Evolutionary conservation across 1,140 invertebrate genomes (phyloP).

Genomic region (Drosophila kepulauana): DNA sequence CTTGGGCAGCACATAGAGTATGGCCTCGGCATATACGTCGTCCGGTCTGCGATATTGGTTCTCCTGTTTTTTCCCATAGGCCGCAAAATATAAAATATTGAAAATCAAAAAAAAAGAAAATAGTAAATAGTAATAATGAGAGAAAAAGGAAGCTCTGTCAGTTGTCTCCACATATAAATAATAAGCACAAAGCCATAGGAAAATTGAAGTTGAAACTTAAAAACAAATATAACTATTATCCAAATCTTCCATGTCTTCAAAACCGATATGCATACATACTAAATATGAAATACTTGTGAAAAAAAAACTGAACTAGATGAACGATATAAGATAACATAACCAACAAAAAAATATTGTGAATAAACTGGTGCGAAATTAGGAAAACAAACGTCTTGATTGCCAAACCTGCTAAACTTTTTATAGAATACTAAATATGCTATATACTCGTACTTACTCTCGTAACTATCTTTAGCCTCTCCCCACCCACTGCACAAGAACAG

Average conservation of each 20-base stretch:
- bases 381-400: slow-evolving; percentile 7
- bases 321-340: neutral
- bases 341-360: slow-evolving; percentile 22
- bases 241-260: slow-evolving; percentile 27
- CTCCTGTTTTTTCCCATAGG: slow-evolving; percentile 81
- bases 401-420: slow-evolving; percentile 28
- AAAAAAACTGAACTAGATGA: slow-evolving; percentile 32
- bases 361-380: slow-evolving; percentile 38
- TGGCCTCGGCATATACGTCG: slow-evolving; percentile 68
- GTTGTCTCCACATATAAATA: slow-evolving; percentile 20
- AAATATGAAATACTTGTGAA: slow-evolving; percentile 21
- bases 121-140: neutral
- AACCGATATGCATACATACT: slow-evolving; percentile 12
- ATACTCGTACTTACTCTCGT: slow-evolving; percentile 1
- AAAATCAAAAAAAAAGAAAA: slow-evolving; percentile 24
- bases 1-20: slow-evolving; percentile 81
- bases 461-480: slow-evolving; percentile 37
- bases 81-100: slow-evolving; percentile 24
- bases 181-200: slow-evolving; percentile 24
- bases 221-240: slow-evolving; percentile 27
- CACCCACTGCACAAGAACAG: slow-evolving; percentile 58
- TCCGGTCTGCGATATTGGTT: slow-evolving; percentile 84
- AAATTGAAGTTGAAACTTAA: slow-evolving; percentile 1
- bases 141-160: neutral
- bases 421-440: slow-evolving; percentile 5